These are phyloP conservation scores for Stenurella melanura DNA, from an alignment of 2,888 invertebrate species.

Conservation along the genomic window DNA sequence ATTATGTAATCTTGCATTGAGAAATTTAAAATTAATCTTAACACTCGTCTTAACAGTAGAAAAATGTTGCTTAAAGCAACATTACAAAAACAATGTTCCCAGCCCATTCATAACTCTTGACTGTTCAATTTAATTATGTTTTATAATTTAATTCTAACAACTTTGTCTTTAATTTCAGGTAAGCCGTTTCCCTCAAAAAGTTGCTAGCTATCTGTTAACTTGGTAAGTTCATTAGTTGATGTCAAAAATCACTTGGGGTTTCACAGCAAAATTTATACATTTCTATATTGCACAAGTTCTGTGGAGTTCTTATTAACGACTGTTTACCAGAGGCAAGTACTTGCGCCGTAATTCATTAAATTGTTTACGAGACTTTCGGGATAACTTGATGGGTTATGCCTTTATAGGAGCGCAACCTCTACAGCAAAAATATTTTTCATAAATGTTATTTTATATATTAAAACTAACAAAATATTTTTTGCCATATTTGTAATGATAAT, in stretches of 20 bases:
- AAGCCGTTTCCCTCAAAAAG: conserved; percentile 12
- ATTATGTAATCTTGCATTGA: not conserved
- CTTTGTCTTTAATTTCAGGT: conserved; percentile 37
- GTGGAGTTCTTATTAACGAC: not conserved
- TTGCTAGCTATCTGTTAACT: conserved; percentile 11
- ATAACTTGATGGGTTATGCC: not conserved
- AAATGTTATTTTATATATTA: too few species aligned
- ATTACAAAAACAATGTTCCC: not conserved
- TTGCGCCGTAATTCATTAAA: conserved; percentile 7
- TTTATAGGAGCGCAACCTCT: not conserved
- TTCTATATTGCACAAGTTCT: conserved; percentile 2
- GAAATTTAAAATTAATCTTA: not conserved
- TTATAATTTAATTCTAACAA: conserved; percentile 28
- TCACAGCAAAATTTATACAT: conserved; percentile 11
- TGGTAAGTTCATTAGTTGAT: conserved; percentile 12
- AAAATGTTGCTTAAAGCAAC: not conserved
- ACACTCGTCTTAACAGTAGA: not conserved
- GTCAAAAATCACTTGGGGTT: conserved; percentile 24
- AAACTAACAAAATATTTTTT: too few species aligned
- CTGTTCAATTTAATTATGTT: conserved; percentile 12
- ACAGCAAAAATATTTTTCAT: not conserved
- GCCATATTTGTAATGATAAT: too few species aligned
- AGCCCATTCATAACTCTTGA: not conserved
- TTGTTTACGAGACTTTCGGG: not conserved
- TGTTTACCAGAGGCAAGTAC: conserved; percentile 2